phyloP scores from a whole-genome alignment of 2,113 vertebrate species.

The Malurus cyaneus region DNA sequence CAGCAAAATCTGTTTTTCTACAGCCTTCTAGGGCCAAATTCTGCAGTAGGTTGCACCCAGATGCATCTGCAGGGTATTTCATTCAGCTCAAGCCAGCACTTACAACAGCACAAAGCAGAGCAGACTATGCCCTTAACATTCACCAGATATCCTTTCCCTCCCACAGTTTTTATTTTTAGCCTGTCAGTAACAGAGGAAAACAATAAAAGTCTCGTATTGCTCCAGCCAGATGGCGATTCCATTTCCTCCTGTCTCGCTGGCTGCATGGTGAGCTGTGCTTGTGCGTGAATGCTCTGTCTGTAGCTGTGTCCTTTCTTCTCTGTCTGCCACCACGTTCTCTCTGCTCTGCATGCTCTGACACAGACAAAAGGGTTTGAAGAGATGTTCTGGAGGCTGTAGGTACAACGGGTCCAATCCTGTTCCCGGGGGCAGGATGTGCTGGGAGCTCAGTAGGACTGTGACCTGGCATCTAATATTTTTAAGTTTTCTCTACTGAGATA shows the following conservation, averaged over 20 bases:
- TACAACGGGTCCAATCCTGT: not conserved
- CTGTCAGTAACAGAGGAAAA: slow-evolving; percentile 2
- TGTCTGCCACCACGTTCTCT: not conserved
- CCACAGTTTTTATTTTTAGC: not conserved
- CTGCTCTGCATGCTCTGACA: not conserved
- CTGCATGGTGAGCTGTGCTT: not conserved
- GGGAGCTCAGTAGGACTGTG: not conserved
- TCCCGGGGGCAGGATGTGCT: accelerated
- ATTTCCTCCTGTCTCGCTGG: not conserved
- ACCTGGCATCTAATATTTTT: not conserved
- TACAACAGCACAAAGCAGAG: not conserved
- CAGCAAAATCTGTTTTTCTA: slow-evolving; percentile 7
- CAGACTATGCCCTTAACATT: not conserved
- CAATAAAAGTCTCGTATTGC: not conserved
- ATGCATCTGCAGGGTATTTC: not conserved
- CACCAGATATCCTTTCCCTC: not conserved
- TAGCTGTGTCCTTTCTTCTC: not conserved
- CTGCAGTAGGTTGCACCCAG: not conserved
- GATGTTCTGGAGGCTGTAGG: not conserved
- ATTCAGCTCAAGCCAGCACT: not conserved
- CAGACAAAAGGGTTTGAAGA: not conserved
- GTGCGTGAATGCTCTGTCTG: not conserved
- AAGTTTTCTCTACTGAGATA: not conserved
- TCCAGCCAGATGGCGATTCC: not conserved
- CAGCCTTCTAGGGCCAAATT: not conserved